A percentile compares a stretch with the other conserved stretches of the same genome.
Evolutionary conservation across 2,888 invertebrate genomes (phyloP).

Genomic region (Anarsia innoxiella): DNA sequence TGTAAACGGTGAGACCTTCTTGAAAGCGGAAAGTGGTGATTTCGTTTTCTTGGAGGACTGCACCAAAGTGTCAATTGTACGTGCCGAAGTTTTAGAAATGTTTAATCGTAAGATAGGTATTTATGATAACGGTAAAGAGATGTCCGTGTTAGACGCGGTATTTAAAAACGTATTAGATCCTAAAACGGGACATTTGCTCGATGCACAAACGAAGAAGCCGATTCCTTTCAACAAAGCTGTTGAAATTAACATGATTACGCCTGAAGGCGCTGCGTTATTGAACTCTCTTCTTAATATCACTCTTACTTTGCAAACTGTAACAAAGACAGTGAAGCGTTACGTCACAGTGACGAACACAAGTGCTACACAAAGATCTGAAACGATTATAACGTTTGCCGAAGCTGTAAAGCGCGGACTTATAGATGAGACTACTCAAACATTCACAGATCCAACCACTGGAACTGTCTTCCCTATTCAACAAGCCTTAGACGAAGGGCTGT

Average conservation of each 20-base stretch:
- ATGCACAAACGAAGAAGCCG: conserved; percentile 80
- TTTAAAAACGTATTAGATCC: conserved; percentile 91
- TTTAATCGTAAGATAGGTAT: conserved; percentile 88
- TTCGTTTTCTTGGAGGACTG: conserved; percentile 87
- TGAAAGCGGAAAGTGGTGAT: conserved; percentile 83
- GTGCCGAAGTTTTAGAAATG: conserved; percentile 91
- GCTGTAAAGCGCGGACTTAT: conserved; percentile 86
- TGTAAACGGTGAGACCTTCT: conserved; percentile 82
- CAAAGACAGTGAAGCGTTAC: conserved; percentile 87
- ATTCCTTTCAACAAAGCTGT: conserved; percentile 91
- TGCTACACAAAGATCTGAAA: conserved; percentile 70
- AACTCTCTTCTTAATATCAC: conserved; percentile 91
- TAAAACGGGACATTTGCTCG: conserved; percentile 88
- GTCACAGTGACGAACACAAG: conserved; percentile 84
- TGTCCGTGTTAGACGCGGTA: conserved; percentile 91
- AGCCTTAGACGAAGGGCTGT: conserved; percentile 83
- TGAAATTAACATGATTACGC: conserved; percentile 87
- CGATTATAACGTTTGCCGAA: conserved; percentile 83
- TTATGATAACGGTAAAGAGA: conserved; percentile 82
- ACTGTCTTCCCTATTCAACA: conserved; percentile 83
- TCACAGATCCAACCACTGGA: conserved; percentile 84
- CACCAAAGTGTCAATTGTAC: conserved; percentile 83
- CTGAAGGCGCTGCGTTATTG: conserved; percentile 89
- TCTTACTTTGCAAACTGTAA: conserved; percentile 90
- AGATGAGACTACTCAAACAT: conserved; percentile 84